Evolutionary conservation across 2,113 vertebrate genomes (phyloP), one percentile per base, ranked within the genome.

Genomic region (Nyctereutes procyonoides): DNA sequence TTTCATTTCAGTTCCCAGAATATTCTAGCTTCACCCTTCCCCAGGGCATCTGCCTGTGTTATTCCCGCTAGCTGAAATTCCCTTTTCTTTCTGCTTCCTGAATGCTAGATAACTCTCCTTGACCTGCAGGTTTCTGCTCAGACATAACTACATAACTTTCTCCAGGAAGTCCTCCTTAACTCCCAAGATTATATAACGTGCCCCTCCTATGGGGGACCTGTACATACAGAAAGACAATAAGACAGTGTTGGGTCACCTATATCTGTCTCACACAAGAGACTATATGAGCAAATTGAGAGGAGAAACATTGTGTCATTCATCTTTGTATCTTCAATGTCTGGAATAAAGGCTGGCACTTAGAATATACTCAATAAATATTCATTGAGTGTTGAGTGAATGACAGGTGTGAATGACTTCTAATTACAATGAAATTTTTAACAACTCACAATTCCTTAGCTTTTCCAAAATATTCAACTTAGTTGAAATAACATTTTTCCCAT

Each of bases 351-450:
- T 62, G 17, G 8, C 38, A 38, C 67, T 55, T 24, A 58, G 24
- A 80, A 82, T 56, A 17, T 55, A 58, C 17, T 87, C 19, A 91
- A 65, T 56, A 89, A 69, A 86, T 95, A 92, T 67, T 95, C 81
- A 67, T n/a, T 73, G 28, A 30, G 38, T 94, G 22, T 32, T 38
- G n/a, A 95, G 51, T 86, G 35, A 48, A 65, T 84, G 80, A 69
- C 4, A 90, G 8, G 15, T 95, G n/a, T 80, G 56, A 81, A 92
- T 88, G 62, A 69, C 8, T 95, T 90, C 73, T 80, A 87, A 92
- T n/a, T 51, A 69, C 30, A 74, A 9, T 86, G 56, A 82, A 73
- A 73, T n/a, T 87, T 96, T 96, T 92, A 81, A 16, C 15, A 79
- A 55, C 16, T 91, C 20, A 32, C 1, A 55, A 88, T 96, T 71